Evolutionary conservation across 2,797 vertebrate genomes (phyloP).

Genomic region (Intellagama lesueurii): DNA sequence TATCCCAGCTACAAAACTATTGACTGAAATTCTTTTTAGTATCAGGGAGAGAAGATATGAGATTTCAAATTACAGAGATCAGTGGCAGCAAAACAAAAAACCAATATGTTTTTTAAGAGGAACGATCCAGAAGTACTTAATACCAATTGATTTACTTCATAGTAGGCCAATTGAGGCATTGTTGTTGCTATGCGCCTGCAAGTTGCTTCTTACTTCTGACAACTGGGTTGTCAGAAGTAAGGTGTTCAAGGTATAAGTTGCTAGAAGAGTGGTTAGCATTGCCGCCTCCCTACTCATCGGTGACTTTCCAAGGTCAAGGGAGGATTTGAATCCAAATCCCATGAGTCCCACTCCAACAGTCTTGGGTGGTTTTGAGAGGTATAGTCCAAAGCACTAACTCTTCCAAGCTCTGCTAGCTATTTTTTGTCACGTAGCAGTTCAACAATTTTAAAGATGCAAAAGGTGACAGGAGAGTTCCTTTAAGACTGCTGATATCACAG

Average conservation of each 20-base stretch:
- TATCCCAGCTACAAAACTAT: not conserved
- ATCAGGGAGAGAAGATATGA: not conserved
- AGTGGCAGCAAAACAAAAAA: not conserved
- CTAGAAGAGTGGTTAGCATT: too few species aligned
- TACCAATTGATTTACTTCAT: not conserved
- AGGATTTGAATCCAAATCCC: too few species aligned
- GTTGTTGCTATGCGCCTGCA: too few species aligned
- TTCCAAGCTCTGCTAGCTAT: not conserved
- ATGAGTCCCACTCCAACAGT: too few species aligned
- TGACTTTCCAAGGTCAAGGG: too few species aligned
- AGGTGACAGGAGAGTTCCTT: not conserved
- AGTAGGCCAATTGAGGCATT: not conserved
- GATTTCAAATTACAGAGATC: not conserved
- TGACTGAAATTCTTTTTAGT: not conserved
- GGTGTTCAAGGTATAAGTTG: too few species aligned
- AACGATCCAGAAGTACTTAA: not conserved
- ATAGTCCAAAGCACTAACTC: too few species aligned
- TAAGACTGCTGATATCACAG: not conserved
- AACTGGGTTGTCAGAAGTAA: too few species aligned
- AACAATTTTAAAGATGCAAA: not conserved
- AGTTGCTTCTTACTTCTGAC: too few species aligned
- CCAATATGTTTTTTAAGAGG: not conserved
- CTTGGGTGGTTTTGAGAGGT: too few species aligned
- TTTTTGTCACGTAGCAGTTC: too few species aligned
- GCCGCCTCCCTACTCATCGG: too few species aligned